phyloP scores from a whole-genome alignment of 2,888 invertebrate genomes.

The Chesias legatella region DNA sequence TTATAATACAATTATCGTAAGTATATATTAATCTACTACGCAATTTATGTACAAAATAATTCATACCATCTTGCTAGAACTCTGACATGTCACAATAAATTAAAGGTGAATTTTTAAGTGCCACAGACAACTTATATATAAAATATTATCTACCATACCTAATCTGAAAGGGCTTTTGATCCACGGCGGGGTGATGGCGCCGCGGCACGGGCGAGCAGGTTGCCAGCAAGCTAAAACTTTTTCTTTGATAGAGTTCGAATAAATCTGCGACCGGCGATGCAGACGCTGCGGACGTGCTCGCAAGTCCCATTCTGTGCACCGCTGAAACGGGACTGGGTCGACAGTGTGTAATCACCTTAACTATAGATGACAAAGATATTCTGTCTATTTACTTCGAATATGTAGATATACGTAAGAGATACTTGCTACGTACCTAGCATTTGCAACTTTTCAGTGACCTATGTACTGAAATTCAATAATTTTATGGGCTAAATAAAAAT shows the following conservation, averaged over 20 bases:
- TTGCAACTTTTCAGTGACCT: too few species aligned
- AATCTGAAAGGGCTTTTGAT: slow-evolving; percentile 37
- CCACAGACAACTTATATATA: neutral
- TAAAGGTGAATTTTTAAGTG: too few species aligned
- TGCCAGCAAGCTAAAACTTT: slow-evolving; percentile 67
- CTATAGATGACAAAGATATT: slow-evolving; percentile 21
- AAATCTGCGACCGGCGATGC: slow-evolving; percentile 63
- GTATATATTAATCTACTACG: too few species aligned
- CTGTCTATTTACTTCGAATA: slow-evolving; percentile 11
- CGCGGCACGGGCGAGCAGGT: too few species aligned
- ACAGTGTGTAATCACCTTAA: slow-evolving; percentile 21
- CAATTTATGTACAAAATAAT: too few species aligned
- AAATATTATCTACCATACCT: neutral
- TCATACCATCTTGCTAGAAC: too few species aligned
- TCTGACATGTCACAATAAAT: too few species aligned
- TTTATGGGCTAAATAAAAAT: too few species aligned
- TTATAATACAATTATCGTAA: too few species aligned
- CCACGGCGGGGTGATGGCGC: slow-evolving; percentile 44
- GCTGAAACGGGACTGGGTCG: slow-evolving; percentile 28
- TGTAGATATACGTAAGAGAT: too few species aligned
- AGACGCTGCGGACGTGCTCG: slow-evolving; percentile 50
- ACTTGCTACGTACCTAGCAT: too few species aligned
- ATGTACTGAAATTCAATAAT: too few species aligned
- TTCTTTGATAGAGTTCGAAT: slow-evolving; percentile 75
- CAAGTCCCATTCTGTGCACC: slow-evolving; percentile 45